These are phyloP conservation scores for Turritopsis rubra DNA, from an alignment of 30 jellyfish, hydroid and myxozoan species.

Conservation along the genomic window DNA sequence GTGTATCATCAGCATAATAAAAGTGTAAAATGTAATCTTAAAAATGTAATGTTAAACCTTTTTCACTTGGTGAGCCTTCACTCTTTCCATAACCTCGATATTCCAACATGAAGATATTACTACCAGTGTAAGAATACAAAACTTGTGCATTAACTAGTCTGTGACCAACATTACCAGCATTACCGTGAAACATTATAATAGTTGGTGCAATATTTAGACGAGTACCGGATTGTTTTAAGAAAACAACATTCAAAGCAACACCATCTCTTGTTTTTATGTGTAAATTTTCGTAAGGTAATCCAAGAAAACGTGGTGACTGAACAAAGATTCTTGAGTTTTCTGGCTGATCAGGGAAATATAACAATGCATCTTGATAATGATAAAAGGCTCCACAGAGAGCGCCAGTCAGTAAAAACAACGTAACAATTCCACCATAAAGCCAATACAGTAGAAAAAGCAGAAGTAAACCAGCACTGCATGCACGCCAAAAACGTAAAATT, in stretches of 20 bases:
- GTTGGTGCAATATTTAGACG: conserved; percentile 62
- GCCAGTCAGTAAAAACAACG: conserved; percentile 48
- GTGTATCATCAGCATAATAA: no score
- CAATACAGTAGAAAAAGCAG: conserved; percentile 63
- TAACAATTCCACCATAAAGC: conserved; percentile 83
- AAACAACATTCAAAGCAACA: conserved; percentile 46
- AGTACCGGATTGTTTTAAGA: conserved; percentile 59
- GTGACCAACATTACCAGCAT: conserved; percentile 94
- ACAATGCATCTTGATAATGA: conserved; percentile 87
- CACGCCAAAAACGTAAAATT: conserved; percentile 79
- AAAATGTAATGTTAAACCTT: no score
- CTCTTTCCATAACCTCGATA: conserved; percentile 90
- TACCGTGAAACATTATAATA: conserved; percentile 72
- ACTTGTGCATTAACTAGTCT: conserved; percentile 65
- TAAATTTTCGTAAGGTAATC: conserved; percentile 76
- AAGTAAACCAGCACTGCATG: conserved; percentile 73
- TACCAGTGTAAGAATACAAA: conserved; percentile 62
- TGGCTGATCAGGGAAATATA: conserved; percentile 94
- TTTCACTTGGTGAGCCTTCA: conserved; percentile 91
- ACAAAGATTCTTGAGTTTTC: conserved; percentile 81
- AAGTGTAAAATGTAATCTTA: no score
- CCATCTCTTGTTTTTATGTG: conserved; percentile 76
- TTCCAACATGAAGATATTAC: conserved; percentile 75
- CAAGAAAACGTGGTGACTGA: conserved; percentile 75
- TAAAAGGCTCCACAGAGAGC: conserved; percentile 88